Conservation (phyloP, 1,140 invertebrate genomes). For the Dolichoris vasculosae region DNA sequence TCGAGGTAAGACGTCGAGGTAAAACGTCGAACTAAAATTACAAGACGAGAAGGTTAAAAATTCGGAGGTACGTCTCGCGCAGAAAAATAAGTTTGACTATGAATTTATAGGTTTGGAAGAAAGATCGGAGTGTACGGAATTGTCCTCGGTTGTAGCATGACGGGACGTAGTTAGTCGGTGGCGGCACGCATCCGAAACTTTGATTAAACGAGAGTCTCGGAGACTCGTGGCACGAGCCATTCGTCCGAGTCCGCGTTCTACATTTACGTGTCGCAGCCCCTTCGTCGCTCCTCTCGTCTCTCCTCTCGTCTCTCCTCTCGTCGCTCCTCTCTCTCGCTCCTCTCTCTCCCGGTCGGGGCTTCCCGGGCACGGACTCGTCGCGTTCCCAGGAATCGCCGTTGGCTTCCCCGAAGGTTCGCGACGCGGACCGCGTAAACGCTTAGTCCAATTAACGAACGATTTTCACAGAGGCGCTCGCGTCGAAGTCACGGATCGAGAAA, state of each 20-base stretch:
- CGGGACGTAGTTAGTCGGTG: background rate
- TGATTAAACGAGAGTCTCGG: constrained; percentile 15
- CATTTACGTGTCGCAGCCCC: background rate
- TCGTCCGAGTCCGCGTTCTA: background rate
- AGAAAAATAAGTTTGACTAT: background rate
- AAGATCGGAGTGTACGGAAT: constrained; percentile 18
- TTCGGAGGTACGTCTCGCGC: background rate
- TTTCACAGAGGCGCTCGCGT: constrained; percentile 52
- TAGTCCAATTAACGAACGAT: constrained; percentile 52
- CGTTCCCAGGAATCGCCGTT: constrained; percentile 11
- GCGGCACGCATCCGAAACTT: constrained; percentile 9
- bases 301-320: background rate
- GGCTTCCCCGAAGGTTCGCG: constrained; percentile 35
- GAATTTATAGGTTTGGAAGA: background rate
- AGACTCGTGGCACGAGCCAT: constrained; percentile 18
- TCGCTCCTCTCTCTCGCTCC: too few relatives aligned
- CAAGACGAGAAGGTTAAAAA: background rate
- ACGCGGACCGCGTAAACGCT: background rate
- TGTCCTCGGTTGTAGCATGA: background rate
- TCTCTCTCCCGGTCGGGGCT: too few relatives aligned
- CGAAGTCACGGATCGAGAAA: constrained; percentile 50
- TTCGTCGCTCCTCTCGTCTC: too few relatives aligned
- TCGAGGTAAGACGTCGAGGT: background rate
- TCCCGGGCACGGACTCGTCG: too few relatives aligned
- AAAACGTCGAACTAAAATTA: too few relatives aligned